Base-by-base conservation (phyloP, 2,113 vertebrate genomes). In the Pholis gunnellus region DNA sequence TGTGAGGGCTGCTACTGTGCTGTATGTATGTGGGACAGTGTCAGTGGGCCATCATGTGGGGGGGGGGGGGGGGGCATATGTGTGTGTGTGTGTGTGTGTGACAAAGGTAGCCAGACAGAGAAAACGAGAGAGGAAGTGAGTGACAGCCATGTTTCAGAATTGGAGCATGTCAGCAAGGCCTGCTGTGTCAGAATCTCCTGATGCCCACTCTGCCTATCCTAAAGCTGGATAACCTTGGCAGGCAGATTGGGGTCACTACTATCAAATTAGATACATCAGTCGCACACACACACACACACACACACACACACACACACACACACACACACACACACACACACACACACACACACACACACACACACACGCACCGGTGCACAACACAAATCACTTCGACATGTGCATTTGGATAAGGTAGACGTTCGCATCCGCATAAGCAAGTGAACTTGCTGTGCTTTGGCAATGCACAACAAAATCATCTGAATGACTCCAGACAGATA, bases 201-300 rank as follows among this genome's bases (percentile, higher is more conserved):
- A 83, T 92, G 91, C 83, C 88, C 89, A 91, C 75, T 83, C 86
- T 85, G 84, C 72, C 89, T 81, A 86, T 93, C 81, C 78, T 75
- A 48, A 86, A 89, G 82, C 87, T 83, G 85, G 86, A 85, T 94
- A 94, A 95, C 92, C 88, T 91, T 88, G 88, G 85, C 87, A 87
- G 94, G 94, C 95, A 95, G 94, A 95, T 94, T 95, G 91, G 88
- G 95, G 94, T 93, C 95, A 94, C 74, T 74, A 61, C 81, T 78
- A 92, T 95, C 94, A 94, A 88, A 94, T 92, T 88, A 88, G 88
- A 94, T 95, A 84, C 82, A 94, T 94, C 92, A 81, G 63, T 77
- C 56, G 72, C 72, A 83, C 67, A 74, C 61, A 54, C 52, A 81
- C 36, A 66, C 7, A 63, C 40, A 78, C 46, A 48, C 59, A 86